Evolutionary conservation across 1,140 invertebrate species (phyloP).

Genomic region (Polypedilum pembai): DNA sequence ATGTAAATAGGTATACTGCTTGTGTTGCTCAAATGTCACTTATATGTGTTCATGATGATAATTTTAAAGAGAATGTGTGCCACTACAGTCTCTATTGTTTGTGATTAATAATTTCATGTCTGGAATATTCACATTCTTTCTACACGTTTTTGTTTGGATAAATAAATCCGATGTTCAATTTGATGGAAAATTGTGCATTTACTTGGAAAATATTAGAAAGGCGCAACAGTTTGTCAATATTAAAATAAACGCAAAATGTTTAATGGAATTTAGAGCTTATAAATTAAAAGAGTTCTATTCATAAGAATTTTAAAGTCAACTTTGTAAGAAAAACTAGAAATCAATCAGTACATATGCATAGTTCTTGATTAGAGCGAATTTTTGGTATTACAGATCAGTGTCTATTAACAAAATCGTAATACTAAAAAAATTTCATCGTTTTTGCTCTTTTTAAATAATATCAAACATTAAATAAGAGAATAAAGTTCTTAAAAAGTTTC

Average conservation of each 20-base stretch:
- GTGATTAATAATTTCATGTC: neutral
- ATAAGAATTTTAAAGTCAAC: too few relatives aligned
- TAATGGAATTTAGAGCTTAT: too few relatives aligned
- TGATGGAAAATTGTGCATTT: conserved; percentile 27
- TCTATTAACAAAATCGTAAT: too few relatives aligned
- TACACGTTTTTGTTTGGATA: neutral
- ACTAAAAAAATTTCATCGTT: too few relatives aligned
- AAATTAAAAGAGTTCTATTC: too few relatives aligned
- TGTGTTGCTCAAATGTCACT: conserved; percentile 1
- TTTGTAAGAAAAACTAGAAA: too few relatives aligned
- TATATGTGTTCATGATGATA: neutral
- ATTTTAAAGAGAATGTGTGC: neutral
- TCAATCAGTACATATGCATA: too few relatives aligned
- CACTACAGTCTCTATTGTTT: neutral
- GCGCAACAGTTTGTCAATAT: neutral
- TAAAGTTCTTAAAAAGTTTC: too few relatives aligned
- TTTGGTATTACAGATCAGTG: too few relatives aligned
- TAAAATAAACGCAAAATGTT: neutral
- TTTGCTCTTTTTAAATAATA: too few relatives aligned
- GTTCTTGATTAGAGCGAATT: too few relatives aligned
- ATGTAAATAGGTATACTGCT: neutral
- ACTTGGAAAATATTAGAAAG: neutral
- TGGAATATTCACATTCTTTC: neutral
- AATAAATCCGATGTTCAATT: conserved; percentile 3
- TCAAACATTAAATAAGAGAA: too few relatives aligned